These are phyloP conservation scores for Naja naja DNA, from an alignment of 2,113 vertebrate species.

Conservation along the genomic window DNA sequence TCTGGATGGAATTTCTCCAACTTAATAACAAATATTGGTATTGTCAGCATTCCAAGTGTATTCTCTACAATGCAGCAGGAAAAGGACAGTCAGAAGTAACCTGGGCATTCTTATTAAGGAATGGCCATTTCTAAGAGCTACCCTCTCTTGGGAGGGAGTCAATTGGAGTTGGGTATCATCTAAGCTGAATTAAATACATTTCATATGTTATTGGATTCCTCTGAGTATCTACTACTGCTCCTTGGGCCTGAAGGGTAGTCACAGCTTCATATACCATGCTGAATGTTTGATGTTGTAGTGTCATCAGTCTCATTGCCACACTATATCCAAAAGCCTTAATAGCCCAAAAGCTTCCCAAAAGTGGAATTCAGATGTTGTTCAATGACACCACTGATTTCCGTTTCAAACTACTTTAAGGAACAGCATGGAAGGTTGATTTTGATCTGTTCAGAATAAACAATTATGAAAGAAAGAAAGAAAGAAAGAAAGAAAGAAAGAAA, in stretches of 20 bases:
- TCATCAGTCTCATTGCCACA: neutral
- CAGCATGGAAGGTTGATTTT: neutral
- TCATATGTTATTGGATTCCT: neutral
- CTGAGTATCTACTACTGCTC: conserved; percentile 37
- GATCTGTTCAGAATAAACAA: neutral
- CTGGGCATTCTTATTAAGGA: neutral
- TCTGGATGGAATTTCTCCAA: neutral
- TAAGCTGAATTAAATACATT: neutral
- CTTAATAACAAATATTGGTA: neutral
- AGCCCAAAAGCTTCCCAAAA: neutral
- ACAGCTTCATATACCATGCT: conserved; percentile 22
- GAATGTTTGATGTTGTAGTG: neutral
- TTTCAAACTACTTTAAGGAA: neutral
- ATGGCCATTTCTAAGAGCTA: neutral
- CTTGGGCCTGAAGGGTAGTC: neutral
- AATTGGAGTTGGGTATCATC: neutral
- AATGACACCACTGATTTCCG: neutral
- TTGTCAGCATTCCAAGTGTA: neutral
- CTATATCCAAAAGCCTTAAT: neutral
- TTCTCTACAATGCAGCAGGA: neutral
- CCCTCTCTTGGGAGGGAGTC: neutral
- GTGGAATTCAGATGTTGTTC: neutral
- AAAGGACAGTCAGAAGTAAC: neutral
- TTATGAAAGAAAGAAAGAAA: neutral
- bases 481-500: neutral